Base-by-base conservation (phyloP, 2,797 vertebrate genomes). In the Anguilla pacifica region DNA sequence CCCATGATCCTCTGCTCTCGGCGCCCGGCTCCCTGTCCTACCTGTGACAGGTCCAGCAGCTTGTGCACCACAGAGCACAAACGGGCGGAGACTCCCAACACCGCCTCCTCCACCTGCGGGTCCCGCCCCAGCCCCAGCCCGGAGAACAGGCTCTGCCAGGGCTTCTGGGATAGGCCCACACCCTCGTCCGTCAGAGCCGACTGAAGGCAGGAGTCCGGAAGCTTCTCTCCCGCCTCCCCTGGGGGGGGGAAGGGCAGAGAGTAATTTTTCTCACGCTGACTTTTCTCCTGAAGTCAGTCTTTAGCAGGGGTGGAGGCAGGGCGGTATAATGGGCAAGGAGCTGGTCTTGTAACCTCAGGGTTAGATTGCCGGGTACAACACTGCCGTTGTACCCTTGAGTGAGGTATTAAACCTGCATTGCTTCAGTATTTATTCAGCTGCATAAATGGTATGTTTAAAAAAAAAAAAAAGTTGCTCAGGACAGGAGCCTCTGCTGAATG, bases 41-140 rank as follows among this genome's bases (percentile, higher is more conserved):
- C 98, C 96, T 98, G 97, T 35, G 97, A 95, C 91, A 99, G 95
- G 4, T 98, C 97, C 89, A 99, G 93, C 51, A 99, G 96, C 46
- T 95, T 95, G 82, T 97, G 96, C 25, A 99, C 97, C 0, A 97
- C 96, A 10, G 94, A 90, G 51, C 92, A 95, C 43, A 99, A 95
- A 79, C 97, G 95, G 88, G 87, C 93, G 88, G 95, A 96, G 25
- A 97, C 94, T 49, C 92, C 97, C 83, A 96, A 90, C 31, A 98
- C 91, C 0, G 94, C 91, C 84, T 97, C 97, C 92, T 98, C 97
- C 84, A 95, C 97, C 72, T 95, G 97, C 85, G 94, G 92, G 4
- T 61, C 15, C 59, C 51, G 6, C 0, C 90, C 95, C 88, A 97
- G 85, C 39, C 97, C 98, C 0, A 97, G 96, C 87, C 97, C 96